Conservation (phyloP, 2,797 vertebrate species). For the Diplodus sargus region DNA sequence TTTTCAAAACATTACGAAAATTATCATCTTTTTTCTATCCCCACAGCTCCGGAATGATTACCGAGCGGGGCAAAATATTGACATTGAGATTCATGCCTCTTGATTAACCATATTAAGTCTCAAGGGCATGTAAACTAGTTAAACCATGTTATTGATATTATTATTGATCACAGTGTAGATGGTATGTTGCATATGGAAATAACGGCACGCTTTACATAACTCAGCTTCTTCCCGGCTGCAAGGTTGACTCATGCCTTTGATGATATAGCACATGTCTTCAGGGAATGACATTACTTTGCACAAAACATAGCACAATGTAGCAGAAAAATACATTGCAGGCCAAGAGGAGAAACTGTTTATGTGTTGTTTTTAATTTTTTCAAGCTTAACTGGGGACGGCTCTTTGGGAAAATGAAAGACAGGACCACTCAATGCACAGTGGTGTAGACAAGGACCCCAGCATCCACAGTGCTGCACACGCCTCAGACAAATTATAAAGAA, state of each 20-base stretch:
- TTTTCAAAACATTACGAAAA: slow-evolving; percentile 60
- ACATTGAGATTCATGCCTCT: slow-evolving; percentile 41
- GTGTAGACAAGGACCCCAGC: slow-evolving; percentile 16
- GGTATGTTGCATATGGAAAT: slow-evolving; percentile 39
- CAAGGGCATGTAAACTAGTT: slow-evolving; percentile 47
- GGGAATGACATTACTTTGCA: slow-evolving; percentile 48
- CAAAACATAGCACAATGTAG: slow-evolving; percentile 26
- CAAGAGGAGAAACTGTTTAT: slow-evolving; percentile 19
- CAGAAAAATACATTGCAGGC: slow-evolving; percentile 13
- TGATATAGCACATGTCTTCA: slow-evolving; percentile 21
- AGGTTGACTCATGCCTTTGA: slow-evolving; percentile 40
- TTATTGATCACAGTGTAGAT: slow-evolving; percentile 27
- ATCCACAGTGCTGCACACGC: neutral
- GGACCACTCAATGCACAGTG: slow-evolving; percentile 22
- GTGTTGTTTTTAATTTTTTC: slow-evolving; percentile 16
- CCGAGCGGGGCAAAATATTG: slow-evolving; percentile 38
- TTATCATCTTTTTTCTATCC: slow-evolving; percentile 22
- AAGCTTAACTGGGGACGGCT: slow-evolving; percentile 29
- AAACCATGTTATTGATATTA: slow-evolving; percentile 55
- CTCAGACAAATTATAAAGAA: slow-evolving; percentile 17
- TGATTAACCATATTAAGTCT: slow-evolving; percentile 44
- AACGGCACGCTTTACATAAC: slow-evolving; percentile 41
- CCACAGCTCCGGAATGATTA: slow-evolving; percentile 41
- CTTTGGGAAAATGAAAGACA: slow-evolving; percentile 38
- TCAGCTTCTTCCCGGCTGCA: slow-evolving; percentile 25